These are phyloP conservation scores for Melanogrammus aeglefinus DNA, from an alignment of 2,797 vertebrate species.

Conservation along the genomic window DNA sequence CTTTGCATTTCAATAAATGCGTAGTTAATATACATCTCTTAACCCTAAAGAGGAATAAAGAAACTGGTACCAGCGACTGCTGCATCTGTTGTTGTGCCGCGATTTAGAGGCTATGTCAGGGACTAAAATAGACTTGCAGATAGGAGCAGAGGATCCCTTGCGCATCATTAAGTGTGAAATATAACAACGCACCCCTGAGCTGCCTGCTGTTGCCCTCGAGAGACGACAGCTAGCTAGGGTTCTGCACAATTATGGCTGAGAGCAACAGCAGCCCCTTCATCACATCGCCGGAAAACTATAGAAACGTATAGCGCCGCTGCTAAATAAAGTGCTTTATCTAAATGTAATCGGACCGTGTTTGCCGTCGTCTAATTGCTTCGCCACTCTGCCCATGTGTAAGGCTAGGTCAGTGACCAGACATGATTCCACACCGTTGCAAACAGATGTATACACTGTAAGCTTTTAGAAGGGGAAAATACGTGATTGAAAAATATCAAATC, in stretches of 20 bases:
- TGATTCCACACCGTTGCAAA: background rate
- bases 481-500: background rate
- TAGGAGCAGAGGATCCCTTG: constrained; percentile 65
- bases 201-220: constrained; percentile 62
- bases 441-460: background rate
- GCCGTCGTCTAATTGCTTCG: background rate
- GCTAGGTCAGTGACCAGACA: background rate
- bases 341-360: background rate
- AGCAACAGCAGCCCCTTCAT: constrained; percentile 47
- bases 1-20: background rate
- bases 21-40: background rate
- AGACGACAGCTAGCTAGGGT: constrained; percentile 56
- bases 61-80: constrained; percentile 4
- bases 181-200: constrained; percentile 70
- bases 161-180: constrained; percentile 77
- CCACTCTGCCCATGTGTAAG: background rate
- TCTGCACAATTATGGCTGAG: constrained; percentile 60
- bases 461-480: background rate
- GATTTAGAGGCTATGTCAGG: constrained; percentile 59
- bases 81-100: constrained; percentile 47
- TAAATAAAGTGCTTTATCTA: constrained; percentile 15
- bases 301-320: constrained; percentile 25
- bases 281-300: constrained; percentile 12
- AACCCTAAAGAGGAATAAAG: background rate
- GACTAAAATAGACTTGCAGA: constrained; percentile 66